These are phyloP conservation scores for Margarornis squamiger DNA, from an alignment of 2,797 vertebrate species.

Conservation along the genomic window DNA sequence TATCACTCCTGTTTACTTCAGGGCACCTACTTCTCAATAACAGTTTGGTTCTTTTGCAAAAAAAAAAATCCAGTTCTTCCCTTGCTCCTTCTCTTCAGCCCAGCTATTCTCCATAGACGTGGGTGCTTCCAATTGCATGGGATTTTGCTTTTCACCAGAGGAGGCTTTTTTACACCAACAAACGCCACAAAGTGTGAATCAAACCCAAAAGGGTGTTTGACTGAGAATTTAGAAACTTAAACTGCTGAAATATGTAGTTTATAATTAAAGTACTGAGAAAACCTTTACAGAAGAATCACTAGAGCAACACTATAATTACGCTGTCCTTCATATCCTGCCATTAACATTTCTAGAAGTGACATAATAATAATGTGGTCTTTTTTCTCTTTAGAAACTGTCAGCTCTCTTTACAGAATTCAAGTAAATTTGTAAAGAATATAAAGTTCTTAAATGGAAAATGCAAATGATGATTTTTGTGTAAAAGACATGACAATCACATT, in stretches of 20 bases:
- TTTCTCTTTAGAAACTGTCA: conserved; percentile 55
- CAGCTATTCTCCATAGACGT: neutral
- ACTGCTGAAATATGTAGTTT: conserved; percentile 56
- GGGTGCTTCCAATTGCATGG: rapidly evolving
- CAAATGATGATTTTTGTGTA: conserved; percentile 27
- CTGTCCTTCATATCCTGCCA: conserved; percentile 58
- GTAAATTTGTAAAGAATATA: conserved; percentile 45
- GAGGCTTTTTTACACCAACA: neutral
- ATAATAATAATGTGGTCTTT: conserved; percentile 43
- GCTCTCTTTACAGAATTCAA: conserved; percentile 47
- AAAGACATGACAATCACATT: conserved; percentile 8
- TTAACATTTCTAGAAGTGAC: conserved; percentile 65
- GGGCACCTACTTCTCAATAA: neutral
- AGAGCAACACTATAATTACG: conserved; percentile 55
- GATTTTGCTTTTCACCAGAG: neutral
- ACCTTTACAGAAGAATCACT: conserved; percentile 27
- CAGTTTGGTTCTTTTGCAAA: neutral
- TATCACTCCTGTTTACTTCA: neutral
- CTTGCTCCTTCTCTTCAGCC: neutral
- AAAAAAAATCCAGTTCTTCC: neutral
- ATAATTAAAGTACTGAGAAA: conserved; percentile 62
- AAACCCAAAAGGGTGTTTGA: conserved; percentile 4
- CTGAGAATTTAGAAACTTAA: conserved; percentile 33
- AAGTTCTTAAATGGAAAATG: conserved; percentile 58
- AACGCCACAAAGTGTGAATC: neutral